Evolutionary conservation across 2,797 vertebrate genomes (phyloP), one percentile per base, ranked within the genome.

Genomic region (Sibirionetta formosa): DNA sequence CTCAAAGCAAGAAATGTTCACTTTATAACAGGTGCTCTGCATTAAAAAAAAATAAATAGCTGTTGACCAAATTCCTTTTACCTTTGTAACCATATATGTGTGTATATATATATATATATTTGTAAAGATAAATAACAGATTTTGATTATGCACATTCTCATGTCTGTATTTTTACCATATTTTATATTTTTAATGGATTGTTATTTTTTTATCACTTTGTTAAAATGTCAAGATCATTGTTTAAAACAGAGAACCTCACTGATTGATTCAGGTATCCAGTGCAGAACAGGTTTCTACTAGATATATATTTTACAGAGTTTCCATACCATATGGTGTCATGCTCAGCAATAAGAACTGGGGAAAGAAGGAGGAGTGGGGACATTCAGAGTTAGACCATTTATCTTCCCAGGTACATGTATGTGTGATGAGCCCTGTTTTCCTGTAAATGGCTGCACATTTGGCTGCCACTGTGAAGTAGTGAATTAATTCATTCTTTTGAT

Each of bases 11-110:
- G 33, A 24, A 35, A 66, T 69, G 4, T 58, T 87, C 58, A 8
- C 0, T 0, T 51, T 53, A 3, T 20, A 26, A 69, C 24, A 71
- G 13, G 8, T 29, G 10, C 16, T 64, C 11, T 58, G 33, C 7
- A 46, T 69, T 61, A 72, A 79, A 71, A 65, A 29, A 24, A 48
- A 12, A 81, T 61, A 61, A 29, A 14, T 42, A 36, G 18, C 29
- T 31, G 18, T n/a, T 27, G 5, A 40, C 5, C 3, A 27, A 75
- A 88, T 94, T 44, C 5, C 17, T 73, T 78, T 82, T 46, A 86
- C 9, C 7, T 78, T 35, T 44, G 31, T 20, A 53, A 24, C 7
- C 61, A 36, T 13, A 48, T 4, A 40, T 11, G 40, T 44, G 42
- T 44, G 42, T 42, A 7, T 46, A 46, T 46, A 46, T 46, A 46